Evolutionary conservation across 1,140 invertebrate species (phyloP).

Genomic region (Conopomorpha cramerella): DNA sequence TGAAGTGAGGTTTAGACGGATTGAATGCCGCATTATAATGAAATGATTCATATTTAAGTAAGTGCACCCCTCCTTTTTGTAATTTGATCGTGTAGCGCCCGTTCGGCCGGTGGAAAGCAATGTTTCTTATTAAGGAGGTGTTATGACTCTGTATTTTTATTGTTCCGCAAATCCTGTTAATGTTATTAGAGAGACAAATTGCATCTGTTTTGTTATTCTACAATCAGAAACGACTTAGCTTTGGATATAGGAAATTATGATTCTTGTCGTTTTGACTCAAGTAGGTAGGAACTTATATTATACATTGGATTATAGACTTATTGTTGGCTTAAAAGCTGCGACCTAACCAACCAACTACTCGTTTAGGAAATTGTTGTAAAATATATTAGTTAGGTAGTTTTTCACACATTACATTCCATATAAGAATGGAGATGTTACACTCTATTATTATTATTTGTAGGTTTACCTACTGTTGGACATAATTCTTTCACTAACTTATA

Average conservation of each 20-base stretch:
- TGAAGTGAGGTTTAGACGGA: constrained; percentile 56
- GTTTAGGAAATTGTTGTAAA: too few species aligned
- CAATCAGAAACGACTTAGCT: not conserved
- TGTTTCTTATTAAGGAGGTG: constrained; percentile 56
- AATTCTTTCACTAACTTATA: too few species aligned
- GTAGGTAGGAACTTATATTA: not conserved
- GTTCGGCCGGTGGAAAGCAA: constrained; percentile 45
- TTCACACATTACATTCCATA: too few species aligned
- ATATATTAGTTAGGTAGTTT: too few species aligned
- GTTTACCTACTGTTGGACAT: too few species aligned
- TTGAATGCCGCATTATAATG: constrained; percentile 60
- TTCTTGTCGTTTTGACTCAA: not conserved
- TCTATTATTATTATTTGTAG: too few species aligned
- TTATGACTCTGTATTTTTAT: constrained; percentile 41
- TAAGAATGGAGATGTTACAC: too few species aligned
- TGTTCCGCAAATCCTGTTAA: constrained; percentile 10
- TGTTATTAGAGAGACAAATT: too few species aligned
- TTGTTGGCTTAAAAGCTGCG: not conserved
- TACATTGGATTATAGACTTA: not conserved
- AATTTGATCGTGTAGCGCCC: constrained; percentile 50
- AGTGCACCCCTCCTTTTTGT: constrained; percentile 43
- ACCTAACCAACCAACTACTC: not conserved
- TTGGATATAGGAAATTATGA: not conserved
- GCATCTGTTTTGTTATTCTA: not conserved
- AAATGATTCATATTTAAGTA: constrained; percentile 62